These are phyloP conservation scores for Sinocyclocheilus grahami DNA, from an alignment of 2,113 vertebrate genomes.

Conservation along the genomic window DNA sequence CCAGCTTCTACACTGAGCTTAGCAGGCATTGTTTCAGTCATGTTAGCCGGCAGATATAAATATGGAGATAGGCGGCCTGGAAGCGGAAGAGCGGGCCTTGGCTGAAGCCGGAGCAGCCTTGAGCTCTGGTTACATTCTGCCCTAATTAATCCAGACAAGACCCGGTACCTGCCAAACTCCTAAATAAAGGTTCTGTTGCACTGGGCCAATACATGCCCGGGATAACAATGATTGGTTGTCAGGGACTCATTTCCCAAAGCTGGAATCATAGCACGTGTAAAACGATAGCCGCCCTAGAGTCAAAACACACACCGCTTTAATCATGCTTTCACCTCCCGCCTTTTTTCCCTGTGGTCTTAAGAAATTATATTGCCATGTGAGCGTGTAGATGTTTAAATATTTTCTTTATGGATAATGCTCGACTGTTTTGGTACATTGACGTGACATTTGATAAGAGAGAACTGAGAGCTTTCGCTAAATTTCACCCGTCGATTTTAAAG, in stretches of 20 bases:
- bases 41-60: slow-evolving; percentile 74
- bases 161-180: slow-evolving; percentile 68
- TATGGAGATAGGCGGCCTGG: slow-evolving; percentile 70
- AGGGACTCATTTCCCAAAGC: slow-evolving; percentile 65
- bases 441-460: neutral
- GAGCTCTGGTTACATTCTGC: slow-evolving; percentile 70
- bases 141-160: slow-evolving; percentile 75
- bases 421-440: neutral
- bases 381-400: slow-evolving; percentile 14
- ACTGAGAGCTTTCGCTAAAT: no score
- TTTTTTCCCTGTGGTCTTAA: slow-evolving; percentile 5
- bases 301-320: slow-evolving; percentile 61
- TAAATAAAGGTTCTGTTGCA: slow-evolving; percentile 70
- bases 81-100: slow-evolving; percentile 69
- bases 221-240: slow-evolving; percentile 64
- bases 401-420: slow-evolving; percentile 26
- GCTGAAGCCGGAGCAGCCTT: slow-evolving; percentile 66
- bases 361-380: slow-evolving; percentile 31
- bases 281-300: slow-evolving; percentile 66
- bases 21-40: slow-evolving; percentile 66
- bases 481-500: slow-evolving; percentile 10
- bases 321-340: slow-evolving; percentile 5
- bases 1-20: slow-evolving; percentile 65
- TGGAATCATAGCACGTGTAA: slow-evolving; percentile 57
- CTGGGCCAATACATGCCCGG: slow-evolving; percentile 58